Conservation (phyloP, 2,113 vertebrate genomes). For the Campylomormyrus tamandua region DNA sequence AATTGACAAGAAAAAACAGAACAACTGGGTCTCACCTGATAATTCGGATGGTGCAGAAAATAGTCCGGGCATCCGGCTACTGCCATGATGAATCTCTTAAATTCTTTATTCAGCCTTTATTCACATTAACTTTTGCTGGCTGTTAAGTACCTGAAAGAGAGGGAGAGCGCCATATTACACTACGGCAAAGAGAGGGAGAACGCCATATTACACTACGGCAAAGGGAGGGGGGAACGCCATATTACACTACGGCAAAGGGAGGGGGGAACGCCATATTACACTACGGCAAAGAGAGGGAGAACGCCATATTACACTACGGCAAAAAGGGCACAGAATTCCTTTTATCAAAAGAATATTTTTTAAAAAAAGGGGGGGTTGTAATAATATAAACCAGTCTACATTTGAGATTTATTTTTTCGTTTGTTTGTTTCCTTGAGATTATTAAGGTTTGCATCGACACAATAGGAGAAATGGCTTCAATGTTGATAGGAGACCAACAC, state of each 20-base stretch:
- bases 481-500: conserved; percentile 46
- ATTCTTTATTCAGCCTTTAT: conserved; percentile 37
- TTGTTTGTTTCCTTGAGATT: conserved; percentile 50
- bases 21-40: conserved; percentile 53
- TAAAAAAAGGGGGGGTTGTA: conserved; percentile 43
- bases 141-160: conserved; percentile 30
- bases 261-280: too few relatives aligned
- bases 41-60: conserved; percentile 77
- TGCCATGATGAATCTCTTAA: conserved; percentile 63
- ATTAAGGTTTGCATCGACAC: conserved; percentile 64
- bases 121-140: conserved; percentile 47
- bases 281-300: conserved; percentile 35
- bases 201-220: too few relatives aligned
- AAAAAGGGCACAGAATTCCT: conserved; percentile 60
- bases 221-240: too few relatives aligned
- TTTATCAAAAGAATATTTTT: conserved; percentile 51
- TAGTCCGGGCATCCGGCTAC: conserved; percentile 83
- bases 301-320: too few relatives aligned
- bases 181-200: too few relatives aligned
- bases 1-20: not conserved
- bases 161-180: conserved; percentile 31
- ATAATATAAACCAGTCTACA: conserved; percentile 47
- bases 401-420: conserved; percentile 55
- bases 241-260: too few relatives aligned
- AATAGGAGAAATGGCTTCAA: conserved; percentile 45